Evolutionary conservation across 2,888 invertebrate species (phyloP).

Genomic region (Isotomurus palustris): DNA sequence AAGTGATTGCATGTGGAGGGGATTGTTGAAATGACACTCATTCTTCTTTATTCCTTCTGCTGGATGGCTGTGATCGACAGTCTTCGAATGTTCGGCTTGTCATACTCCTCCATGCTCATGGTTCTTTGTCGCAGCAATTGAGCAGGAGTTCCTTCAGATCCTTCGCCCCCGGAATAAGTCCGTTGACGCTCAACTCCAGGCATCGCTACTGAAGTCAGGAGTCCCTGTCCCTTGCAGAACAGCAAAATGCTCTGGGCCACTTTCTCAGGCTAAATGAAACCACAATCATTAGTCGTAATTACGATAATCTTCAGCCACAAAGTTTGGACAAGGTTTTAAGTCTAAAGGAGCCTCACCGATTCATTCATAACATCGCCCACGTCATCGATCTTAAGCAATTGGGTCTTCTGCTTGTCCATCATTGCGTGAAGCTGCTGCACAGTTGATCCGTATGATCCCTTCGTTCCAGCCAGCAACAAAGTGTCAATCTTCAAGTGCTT

Average conservation of each 20-base stretch:
- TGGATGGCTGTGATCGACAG: constrained; percentile 59
- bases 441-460: constrained; percentile 71
- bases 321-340: not conserved
- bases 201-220: constrained; percentile 73
- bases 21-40: not conserved
- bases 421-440: constrained; percentile 74
- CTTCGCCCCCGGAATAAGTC: constrained; percentile 57
- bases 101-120: constrained; percentile 79
- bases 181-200: constrained; percentile 72
- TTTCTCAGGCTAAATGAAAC: constrained; percentile 67
- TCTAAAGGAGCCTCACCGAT: constrained; percentile 59
- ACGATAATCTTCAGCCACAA: not conserved
- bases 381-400: constrained; percentile 76
- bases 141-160: constrained; percentile 51
- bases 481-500: constrained; percentile 68
- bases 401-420: constrained; percentile 74
- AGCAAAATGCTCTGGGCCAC: constrained; percentile 78
- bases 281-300: constrained; percentile 5
- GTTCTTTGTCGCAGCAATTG: constrained; percentile 55
- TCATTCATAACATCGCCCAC: constrained; percentile 83
- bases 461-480: constrained; percentile 72
- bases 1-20: not conserved
- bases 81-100: constrained; percentile 70
- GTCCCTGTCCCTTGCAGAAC: constrained; percentile 82
- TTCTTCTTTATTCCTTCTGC: constrained; percentile 37